Evolutionary conservation across 2,797 vertebrate genomes (phyloP), one percentile per base, ranked within the genome.

Genomic region (Cuculus canorus): DNA sequence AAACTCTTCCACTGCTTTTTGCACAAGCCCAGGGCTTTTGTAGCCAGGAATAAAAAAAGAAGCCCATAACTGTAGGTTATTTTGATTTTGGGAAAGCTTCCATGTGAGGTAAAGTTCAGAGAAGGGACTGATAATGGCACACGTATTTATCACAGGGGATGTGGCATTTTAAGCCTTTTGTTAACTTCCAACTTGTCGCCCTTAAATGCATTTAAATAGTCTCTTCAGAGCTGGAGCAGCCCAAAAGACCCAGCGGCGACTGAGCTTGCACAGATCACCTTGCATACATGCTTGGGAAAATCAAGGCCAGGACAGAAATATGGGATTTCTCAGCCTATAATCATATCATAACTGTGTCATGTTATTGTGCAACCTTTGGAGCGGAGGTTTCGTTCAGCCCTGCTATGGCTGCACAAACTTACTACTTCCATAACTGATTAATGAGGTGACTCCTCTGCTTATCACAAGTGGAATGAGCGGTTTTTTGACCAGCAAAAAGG

Each of bases 31-130:
- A 61, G 24, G 43, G 53, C 27, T 90, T 82, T 68, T 86, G 65
- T 72, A 94, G 88, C 50, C 88, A 91, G 73, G 65, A 73, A 86
- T 75, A 73, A 71, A 73, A 52, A 65, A 91, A 56, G 14, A 53
- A 92, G 43, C 11, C 7, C 69, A 41, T 53, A 89, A 41, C 50
- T 4, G 0, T 5, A 43, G 61, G 16, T 59, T 59, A 80, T 93
- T 94, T 79, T 76, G 39, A 56, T 94, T 95, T 79, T 59, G 78
- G 59, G 54, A 88, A 93, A 65, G 19, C 45, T 69, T 93, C 66
- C n/a, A 11, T 2, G 2, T 66, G 52, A 76, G 27, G 22, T 78
- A 37, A 47, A 10, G 13, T 52, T 63, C 86, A 77, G 39, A 80
- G 24, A 23, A 61, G 12, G 11, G 25, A 61, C 15, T 72, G 60